Evolutionary conservation across 1,140 invertebrate genomes (phyloP), one percentile per base, ranked within the genome.

Genomic region (Caerostris darwini): DNA sequence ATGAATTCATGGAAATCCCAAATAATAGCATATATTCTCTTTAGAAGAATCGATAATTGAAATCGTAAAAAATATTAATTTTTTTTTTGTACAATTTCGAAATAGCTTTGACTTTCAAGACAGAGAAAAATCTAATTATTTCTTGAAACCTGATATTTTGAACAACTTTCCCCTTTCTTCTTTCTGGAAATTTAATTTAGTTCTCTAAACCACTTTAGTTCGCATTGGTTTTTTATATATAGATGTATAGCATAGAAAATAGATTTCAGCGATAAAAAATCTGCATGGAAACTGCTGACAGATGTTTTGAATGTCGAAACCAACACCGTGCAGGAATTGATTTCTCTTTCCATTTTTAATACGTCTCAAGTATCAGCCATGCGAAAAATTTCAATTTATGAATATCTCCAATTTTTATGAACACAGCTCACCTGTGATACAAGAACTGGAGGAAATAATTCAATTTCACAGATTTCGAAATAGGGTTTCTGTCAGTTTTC

Each of bases 341-440:
- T 77, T 77, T 50, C 10, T 53, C 12, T 69, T 77, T 77, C 14
- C 34, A 53, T 77, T 77, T 53, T 77, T 77, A 77, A 77, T 77
- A 50, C 71, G 19, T 77, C 71, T 77, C 71, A 77, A 77, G 14
- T 77, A 77, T 12, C 71, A 77, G 5, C 10, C 19, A 14, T 12
- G 71, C 71, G 71, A 8, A 77, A 77, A 77, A 77, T 50, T 77
- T 77, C 71, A 77, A 77, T 77, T 77, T 77, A 77, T 77, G 71
- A 77, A 77, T 77, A 12, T 50, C 71, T 77, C 10, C 71, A 77
- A 77, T 77, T 77, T 77, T 77, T 50, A 77, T 77, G 71, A 77
- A 77, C 8, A 50, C 19, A 12, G 19, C 34, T 77, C 12, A 12
- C 50, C 10, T 50, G 71, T 77, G 34, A 77, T 53, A 12, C 34